Evolutionary conservation across 1,140 invertebrate species (phyloP).

Genomic region (Drosophila willistoni): DNA sequence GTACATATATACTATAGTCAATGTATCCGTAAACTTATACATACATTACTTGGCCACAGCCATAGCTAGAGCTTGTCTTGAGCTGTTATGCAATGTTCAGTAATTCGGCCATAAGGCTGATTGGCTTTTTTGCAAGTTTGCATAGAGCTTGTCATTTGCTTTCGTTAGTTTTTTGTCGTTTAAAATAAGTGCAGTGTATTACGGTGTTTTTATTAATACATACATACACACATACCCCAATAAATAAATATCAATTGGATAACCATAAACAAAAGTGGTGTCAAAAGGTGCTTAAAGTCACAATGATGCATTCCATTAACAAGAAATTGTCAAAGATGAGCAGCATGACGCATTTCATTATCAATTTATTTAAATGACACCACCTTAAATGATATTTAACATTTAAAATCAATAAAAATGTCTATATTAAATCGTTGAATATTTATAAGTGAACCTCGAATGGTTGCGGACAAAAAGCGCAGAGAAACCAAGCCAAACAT

Average conservation of each 20-base stretch:
- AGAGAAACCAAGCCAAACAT: not conserved
- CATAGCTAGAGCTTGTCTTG: constrained; percentile 20
- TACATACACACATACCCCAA: constrained; percentile 18
- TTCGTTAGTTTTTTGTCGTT: constrained; percentile 35
- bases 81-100: constrained; percentile 63
- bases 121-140: constrained; percentile 50
- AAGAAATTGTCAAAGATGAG: constrained; percentile 26
- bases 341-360: constrained; percentile 42
- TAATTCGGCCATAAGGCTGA: constrained; percentile 69
- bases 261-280: constrained; percentile 30
- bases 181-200: constrained; percentile 35
- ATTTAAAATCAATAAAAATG: constrained; percentile 42
- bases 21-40: too few relatives aligned
- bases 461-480: not conserved
- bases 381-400: constrained; percentile 16
- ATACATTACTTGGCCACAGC: not conserved
- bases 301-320: constrained; percentile 1
- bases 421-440: constrained; percentile 34
- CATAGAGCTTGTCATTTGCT: constrained; percentile 43
- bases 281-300: not conserved
- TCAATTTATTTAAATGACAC: constrained; percentile 38
- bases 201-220: constrained; percentile 34
- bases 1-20: too few relatives aligned
- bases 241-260: not conserved
- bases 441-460: constrained; percentile 34